Conservation (phyloP, 2,113 vertebrate genomes). For the Macrotis lagotis region DNA sequence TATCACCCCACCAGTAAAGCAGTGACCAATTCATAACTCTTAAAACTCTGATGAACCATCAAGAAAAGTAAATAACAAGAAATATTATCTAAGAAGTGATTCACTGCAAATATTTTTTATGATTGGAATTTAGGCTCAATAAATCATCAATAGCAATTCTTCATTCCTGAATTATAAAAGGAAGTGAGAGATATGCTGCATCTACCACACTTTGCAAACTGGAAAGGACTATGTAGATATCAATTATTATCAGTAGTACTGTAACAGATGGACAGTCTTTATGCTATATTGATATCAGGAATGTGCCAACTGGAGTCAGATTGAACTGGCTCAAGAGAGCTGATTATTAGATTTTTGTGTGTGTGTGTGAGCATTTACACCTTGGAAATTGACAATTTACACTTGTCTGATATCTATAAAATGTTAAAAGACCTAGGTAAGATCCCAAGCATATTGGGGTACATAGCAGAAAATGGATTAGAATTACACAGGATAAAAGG, state of each 20-base stretch:
- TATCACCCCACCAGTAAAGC: not conserved
- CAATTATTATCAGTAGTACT: not conserved
- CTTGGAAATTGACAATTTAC: not conserved
- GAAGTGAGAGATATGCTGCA: not conserved
- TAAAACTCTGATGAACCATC: not conserved
- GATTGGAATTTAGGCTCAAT: constrained; percentile 15
- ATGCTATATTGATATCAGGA: not conserved
- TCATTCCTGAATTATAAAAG: constrained; percentile 25
- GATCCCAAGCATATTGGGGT: not conserved
- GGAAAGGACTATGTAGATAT: not conserved
- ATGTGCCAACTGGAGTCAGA: not conserved
- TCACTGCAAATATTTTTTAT: constrained; percentile 29
- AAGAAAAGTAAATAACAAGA: constrained; percentile 24
- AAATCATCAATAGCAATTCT: not conserved
- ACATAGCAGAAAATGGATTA: not conserved
- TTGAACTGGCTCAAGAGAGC: not conserved
- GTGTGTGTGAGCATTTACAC: not conserved
- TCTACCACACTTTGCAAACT: constrained; percentile 20
- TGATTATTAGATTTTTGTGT: not conserved
- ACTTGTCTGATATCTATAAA: not conserved
- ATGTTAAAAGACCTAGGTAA: not conserved
- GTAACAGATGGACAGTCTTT: not conserved
- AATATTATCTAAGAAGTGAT: constrained; percentile 8
- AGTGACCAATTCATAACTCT: not conserved
- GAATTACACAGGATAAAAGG: no score